Percentiles rank a stretch among this genome's conserved stretches.
phyloP scores from a whole-genome alignment of 1,140 invertebrate species.

The Matsumurasca onukii region DNA sequence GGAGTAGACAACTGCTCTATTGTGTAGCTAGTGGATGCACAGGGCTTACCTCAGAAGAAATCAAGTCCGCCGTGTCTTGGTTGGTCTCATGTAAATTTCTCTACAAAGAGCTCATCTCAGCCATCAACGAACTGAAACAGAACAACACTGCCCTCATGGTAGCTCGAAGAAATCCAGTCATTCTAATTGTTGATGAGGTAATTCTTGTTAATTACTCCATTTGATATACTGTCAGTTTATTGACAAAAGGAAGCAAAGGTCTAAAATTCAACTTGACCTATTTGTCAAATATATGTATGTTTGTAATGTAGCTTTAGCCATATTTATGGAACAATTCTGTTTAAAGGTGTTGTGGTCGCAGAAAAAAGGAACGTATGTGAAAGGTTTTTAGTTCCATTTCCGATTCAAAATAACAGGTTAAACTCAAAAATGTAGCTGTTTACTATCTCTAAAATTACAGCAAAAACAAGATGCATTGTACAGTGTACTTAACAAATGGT shows the following conservation, averaged over 20 bases:
- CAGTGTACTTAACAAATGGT: too few relatives aligned
- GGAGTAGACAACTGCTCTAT: constrained; percentile 47
- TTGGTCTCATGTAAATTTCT: constrained; percentile 50
- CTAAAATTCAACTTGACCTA: background rate
- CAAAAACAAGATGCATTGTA: too few relatives aligned
- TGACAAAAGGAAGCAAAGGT: background rate
- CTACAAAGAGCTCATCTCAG: constrained; percentile 49
- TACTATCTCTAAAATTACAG: too few relatives aligned
- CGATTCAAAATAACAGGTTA: too few relatives aligned
- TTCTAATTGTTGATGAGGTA: constrained; percentile 67
- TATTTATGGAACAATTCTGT: background rate
- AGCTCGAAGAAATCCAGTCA: constrained; percentile 57
- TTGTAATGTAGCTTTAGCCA: background rate
- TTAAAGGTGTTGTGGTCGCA: background rate
- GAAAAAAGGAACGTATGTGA: background rate
- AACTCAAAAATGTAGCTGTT: too few relatives aligned
- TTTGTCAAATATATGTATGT: background rate
- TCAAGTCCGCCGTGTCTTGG: constrained; percentile 50
- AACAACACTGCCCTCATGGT: constrained; percentile 48
- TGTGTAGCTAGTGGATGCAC: constrained; percentile 49
- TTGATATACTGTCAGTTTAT: constrained; percentile 34
- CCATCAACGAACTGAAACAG: constrained; percentile 48
- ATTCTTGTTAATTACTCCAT: too few relatives aligned
- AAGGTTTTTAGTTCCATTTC: too few relatives aligned
- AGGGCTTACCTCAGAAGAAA: constrained; percentile 48